phyloP scores from a whole-genome alignment of 2,888 invertebrate genomes.

The Carterocephalus palaemon region DNA sequence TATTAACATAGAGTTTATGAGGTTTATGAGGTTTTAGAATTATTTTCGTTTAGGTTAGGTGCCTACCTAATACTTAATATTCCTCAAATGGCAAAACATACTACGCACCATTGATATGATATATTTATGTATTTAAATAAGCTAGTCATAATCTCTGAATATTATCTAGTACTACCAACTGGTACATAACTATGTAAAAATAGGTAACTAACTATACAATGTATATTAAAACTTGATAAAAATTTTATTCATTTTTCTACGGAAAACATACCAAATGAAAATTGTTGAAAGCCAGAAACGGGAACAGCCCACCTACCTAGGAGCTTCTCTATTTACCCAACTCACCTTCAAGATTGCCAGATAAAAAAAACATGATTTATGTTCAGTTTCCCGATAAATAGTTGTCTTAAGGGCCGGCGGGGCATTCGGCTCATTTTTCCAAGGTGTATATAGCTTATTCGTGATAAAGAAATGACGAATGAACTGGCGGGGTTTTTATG shows the following conservation, averaged over 20 bases:
- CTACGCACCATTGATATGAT: too few species aligned
- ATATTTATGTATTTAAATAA: too few species aligned
- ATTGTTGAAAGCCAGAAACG: slow-evolving; percentile 5
- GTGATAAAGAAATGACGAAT: slow-evolving; percentile 72
- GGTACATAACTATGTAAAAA: too few species aligned
- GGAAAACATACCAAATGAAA: slow-evolving; percentile 5
- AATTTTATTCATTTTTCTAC: not conserved
- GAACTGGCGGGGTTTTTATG: slow-evolving; percentile 57
- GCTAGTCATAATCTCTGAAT: too few species aligned
- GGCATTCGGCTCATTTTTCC: slow-evolving; percentile 63
- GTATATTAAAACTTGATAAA: not conserved
- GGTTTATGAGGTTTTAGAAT: too few species aligned
- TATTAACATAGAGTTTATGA: too few species aligned
- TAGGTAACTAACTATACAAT: too few species aligned
- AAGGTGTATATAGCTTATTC: slow-evolving; percentile 53
- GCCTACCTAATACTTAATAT: too few species aligned
- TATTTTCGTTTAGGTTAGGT: too few species aligned
- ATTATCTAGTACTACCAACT: too few species aligned
- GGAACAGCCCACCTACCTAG: slow-evolving; percentile 28
- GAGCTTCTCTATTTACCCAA: slow-evolving; percentile 32
- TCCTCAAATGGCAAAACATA: too few species aligned
- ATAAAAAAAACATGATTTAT: slow-evolving; percentile 71
- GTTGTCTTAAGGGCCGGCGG: slow-evolving; percentile 67
- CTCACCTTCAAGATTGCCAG: slow-evolving; percentile 62
- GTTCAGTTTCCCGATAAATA: slow-evolving; percentile 65